Evolutionary conservation across 2,797 vertebrate species (phyloP), one percentile per base, ranked within the genome.

Genomic region (Chrysocyon brachyurus): DNA sequence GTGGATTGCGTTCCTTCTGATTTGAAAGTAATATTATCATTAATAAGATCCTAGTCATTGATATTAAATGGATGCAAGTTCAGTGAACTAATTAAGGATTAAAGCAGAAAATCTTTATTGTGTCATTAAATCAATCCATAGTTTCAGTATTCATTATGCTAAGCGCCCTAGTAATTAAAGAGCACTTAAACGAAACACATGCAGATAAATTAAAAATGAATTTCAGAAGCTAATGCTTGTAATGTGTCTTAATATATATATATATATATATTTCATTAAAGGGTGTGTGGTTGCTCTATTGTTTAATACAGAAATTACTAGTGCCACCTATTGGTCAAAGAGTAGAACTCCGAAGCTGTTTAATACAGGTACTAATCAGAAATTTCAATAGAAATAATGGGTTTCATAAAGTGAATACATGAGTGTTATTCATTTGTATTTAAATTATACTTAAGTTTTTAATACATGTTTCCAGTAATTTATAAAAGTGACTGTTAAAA

Each of bases 81-180:
- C 90, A 97, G 91, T 83, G 92, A 97, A 95, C 87, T 97, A 97
- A 98, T 98, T 98, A 98, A 98, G 91, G 95, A 98, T 96, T 94
- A 84, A 98, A 97, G 70, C 78, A 98, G 85, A 98, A 98, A 98
- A 97, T 97, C 88, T 91, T 96, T 97, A 81, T 90, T 98, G 88
- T 98, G 96, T 94, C 96, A 94, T 98, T 98, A 97, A 98, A 97
- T 98, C 98, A 98, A 98, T 92, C 95, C 98, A 92, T 94, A 97
- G 68, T 96, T 98, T 97, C 94, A 97, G 91, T 90, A 98, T 96
- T 91, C 92, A 97, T 97, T 98, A 98, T 95, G 68, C 90, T 85
- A 97, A 98, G 87, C 4, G 36, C 70, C 96, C 90, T 87, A 87
- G 93, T 98, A 98, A 98, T 98, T 97, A 98, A 96, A 97, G 95